phyloP scores from a whole-genome alignment of 2,888 invertebrate species.

The Dromius quadrimaculatus region DNA sequence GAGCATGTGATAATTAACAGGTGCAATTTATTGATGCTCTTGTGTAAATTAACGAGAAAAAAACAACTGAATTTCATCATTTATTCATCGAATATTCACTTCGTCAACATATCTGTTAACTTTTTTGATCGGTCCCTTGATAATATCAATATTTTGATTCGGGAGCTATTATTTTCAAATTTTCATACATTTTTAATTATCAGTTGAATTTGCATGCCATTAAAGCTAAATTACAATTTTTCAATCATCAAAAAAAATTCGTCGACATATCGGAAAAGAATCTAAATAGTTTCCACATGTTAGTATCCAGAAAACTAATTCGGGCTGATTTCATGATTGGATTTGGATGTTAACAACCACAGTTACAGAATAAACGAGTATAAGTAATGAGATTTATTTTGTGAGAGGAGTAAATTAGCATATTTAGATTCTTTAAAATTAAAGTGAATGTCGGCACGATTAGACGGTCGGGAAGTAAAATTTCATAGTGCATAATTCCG shows the following conservation, averaged over 20 bases:
- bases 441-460: neutral
- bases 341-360: too few relatives aligned
- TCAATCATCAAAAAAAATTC: too few relatives aligned
- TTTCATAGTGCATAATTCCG: conserved; percentile 1
- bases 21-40: conserved; percentile 34
- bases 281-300: too few relatives aligned
- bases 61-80: conserved; percentile 15
- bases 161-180: neutral
- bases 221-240: neutral
- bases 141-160: conserved; percentile 29
- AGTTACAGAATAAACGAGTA: too few relatives aligned
- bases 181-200: conserved; percentile 4
- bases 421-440: too few relatives aligned
- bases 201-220: conserved; percentile 6
- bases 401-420: too few relatives aligned
- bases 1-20: conserved; percentile 43
- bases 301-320: too few relatives aligned
- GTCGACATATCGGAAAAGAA: too few relatives aligned
- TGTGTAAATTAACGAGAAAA: conserved; percentile 36
- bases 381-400: too few relatives aligned
- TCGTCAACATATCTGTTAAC: conserved; percentile 16
- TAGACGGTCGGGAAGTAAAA: neutral
- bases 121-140: neutral
- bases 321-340: too few relatives aligned
- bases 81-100: conserved; percentile 20